Percentiles rank a stretch among this genome's conserved stretches.
phyloP scores from a whole-genome alignment of 2,888 invertebrate species.

The Athalia rosae region DNA sequence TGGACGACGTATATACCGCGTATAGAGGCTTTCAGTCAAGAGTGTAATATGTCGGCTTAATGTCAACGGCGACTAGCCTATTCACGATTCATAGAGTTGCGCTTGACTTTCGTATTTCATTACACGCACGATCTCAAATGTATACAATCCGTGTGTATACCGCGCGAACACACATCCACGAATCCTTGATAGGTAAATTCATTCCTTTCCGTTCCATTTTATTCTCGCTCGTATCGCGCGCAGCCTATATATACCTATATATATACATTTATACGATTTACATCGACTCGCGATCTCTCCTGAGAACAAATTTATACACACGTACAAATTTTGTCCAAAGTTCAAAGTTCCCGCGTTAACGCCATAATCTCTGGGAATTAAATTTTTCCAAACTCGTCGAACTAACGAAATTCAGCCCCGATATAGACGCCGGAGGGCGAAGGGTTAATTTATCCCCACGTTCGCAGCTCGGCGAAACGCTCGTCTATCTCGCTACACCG shows the following conservation, averaged over 20 bases:
- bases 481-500: too few species aligned
- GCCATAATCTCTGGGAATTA: background rate
- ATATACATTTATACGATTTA: background rate
- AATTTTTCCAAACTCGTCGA: too few species aligned
- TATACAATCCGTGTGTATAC: background rate
- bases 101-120: slow-evolving; percentile 31
- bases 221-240: background rate
- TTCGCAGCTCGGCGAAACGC: slow-evolving; percentile 49
- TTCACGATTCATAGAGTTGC: slow-evolving; percentile 49
- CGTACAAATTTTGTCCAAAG: background rate
- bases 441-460: slow-evolving; percentile 48
- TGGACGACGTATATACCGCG: background rate
- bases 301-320: background rate
- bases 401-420: too few species aligned
- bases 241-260: background rate
- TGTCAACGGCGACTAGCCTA: slow-evolving; percentile 60
- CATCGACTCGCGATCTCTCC: background rate
- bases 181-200: too few species aligned
- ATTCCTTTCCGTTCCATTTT: background rate
- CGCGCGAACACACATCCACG: too few species aligned
- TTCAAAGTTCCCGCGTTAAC: background rate
- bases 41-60: slow-evolving; percentile 62
- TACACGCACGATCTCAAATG: background rate
- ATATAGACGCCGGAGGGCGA: background rate
- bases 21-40: slow-evolving; percentile 47